Conservation (phyloP, 2,113 vertebrate genomes). For the Cariama cristata region DNA sequence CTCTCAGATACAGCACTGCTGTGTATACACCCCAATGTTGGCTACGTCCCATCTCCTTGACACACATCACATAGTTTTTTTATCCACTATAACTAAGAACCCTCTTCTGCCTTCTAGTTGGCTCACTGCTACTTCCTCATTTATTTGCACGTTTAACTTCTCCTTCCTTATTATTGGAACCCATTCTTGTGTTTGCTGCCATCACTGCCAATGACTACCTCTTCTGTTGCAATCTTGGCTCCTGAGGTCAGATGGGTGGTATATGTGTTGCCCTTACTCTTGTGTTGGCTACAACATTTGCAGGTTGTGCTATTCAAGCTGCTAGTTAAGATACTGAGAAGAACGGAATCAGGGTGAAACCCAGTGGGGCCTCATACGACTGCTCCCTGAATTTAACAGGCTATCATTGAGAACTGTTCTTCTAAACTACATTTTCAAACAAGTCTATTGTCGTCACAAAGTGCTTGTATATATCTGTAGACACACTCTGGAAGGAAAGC, state of each 20-base stretch:
- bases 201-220: background rate
- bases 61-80: background rate
- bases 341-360: background rate
- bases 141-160: background rate
- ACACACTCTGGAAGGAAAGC: background rate
- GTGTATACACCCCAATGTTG: background rate
- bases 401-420: background rate
- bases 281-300: background rate
- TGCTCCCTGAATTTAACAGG: background rate
- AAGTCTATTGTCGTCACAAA: background rate
- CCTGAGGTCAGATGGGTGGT: background rate
- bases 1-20: background rate
- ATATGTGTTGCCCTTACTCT: accelerated
- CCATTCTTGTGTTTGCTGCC: background rate
- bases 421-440: background rate
- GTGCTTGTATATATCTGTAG: accelerated
- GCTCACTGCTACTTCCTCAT: background rate
- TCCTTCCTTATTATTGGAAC: background rate
- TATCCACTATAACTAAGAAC: background rate
- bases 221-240: background rate
- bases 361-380: accelerated
- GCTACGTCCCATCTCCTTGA: background rate
- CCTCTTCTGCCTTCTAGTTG: background rate
- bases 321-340: background rate
- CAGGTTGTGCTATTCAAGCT: background rate